phyloP scores from a whole-genome alignment of 2,113 vertebrate genomes.

The Ramphastos sulfuratus region DNA sequence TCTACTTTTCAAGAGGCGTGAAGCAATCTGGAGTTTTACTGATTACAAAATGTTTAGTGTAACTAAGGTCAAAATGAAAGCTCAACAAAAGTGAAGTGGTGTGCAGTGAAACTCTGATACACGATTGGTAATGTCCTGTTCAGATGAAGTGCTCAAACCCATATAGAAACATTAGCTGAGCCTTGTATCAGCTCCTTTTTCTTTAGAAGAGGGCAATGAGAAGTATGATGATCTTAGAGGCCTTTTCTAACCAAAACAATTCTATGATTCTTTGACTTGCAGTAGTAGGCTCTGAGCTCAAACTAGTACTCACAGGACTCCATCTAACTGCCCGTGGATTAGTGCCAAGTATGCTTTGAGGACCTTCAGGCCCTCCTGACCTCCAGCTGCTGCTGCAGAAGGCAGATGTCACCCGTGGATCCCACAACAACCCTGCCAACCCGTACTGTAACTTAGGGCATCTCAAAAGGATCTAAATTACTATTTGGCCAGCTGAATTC shows the following conservation, averaged over 20 bases:
- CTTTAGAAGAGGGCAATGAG: background rate
- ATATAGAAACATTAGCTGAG: background rate
- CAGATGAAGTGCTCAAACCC: background rate
- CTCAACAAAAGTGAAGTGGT: background rate
- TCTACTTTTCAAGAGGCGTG: background rate
- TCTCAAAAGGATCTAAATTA: background rate
- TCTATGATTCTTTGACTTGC: no score
- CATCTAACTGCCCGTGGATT: accelerated
- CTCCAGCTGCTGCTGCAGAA: background rate
- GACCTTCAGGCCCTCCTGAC: background rate
- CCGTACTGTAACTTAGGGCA: no score
- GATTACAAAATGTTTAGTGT: background rate
- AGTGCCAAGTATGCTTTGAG: accelerated
- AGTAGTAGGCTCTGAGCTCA: background rate
- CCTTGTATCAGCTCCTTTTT: background rate
- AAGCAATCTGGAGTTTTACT: background rate
- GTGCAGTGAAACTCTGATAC: background rate
- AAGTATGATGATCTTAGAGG: background rate
- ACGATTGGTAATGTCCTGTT: background rate
- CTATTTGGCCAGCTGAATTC: background rate
- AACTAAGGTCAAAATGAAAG: background rate
- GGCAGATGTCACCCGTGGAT: accelerated
- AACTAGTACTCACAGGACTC: background rate
- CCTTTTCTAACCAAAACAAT: no score
- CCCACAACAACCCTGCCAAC: background rate